Percentiles rank a stretch among this genome's conserved stretches.
phyloP scores from a whole-genome alignment of 1,140 invertebrate genomes.

The Radopholus similis region DNA sequence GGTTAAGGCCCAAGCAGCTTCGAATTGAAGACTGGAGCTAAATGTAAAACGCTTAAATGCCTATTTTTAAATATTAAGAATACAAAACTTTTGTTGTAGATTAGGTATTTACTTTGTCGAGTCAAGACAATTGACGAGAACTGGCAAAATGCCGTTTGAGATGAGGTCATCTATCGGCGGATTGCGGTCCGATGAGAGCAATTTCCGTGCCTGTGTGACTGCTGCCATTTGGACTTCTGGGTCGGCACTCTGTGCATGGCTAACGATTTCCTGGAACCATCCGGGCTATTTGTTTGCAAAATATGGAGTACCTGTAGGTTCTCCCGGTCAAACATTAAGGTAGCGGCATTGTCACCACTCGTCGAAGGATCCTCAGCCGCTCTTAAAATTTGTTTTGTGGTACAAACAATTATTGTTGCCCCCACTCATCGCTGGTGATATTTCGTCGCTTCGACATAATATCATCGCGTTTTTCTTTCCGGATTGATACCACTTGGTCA shows the following conservation, averaged over 20 bases:
- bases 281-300: neutral
- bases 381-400: neutral
- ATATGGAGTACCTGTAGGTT: slow-evolving; percentile 16
- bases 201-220: slow-evolving; percentile 68
- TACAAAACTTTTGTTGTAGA: too few relatives aligned
- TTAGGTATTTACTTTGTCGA: slow-evolving; percentile 71
- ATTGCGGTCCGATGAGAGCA: slow-evolving; percentile 92
- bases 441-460: slow-evolving; percentile 89
- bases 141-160: slow-evolving; percentile 83
- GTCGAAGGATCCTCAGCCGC: slow-evolving; percentile 33
- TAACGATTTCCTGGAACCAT: slow-evolving; percentile 39
- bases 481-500: slow-evolving; percentile 87
- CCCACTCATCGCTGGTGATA: slow-evolving; percentile 64
- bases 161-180: slow-evolving; percentile 97
- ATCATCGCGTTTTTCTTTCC: slow-evolving; percentile 94
- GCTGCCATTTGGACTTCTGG: slow-evolving; percentile 52
- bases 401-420: too few relatives aligned
- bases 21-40: slow-evolving; percentile 89
- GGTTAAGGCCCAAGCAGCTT: slow-evolving; percentile 96
- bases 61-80: slow-evolving; percentile 1
- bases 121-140: slow-evolving; percentile 82
- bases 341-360: neutral
- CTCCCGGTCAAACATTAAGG: slow-evolving; percentile 16
- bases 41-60: slow-evolving; percentile 23
- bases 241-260: slow-evolving; percentile 47